phyloP scores from a whole-genome alignment of 2,888 invertebrate genomes.

The Caenorhabditis sp. region DNA sequence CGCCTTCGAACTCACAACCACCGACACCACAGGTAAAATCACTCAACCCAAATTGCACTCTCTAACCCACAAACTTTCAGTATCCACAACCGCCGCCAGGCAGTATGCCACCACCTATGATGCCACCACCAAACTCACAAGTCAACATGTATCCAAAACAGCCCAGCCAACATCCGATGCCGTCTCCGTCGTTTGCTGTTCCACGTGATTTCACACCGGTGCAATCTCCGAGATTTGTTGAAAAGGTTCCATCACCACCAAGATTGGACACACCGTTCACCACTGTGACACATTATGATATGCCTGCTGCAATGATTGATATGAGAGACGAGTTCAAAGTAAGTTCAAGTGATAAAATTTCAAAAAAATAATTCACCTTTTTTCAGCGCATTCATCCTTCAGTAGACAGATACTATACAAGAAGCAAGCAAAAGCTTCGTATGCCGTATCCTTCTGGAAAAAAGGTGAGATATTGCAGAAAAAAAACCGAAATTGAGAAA shows the following conservation, averaged over 20 bases:
- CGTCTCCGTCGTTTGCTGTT: constrained; percentile 28
- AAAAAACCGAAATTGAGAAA: background rate
- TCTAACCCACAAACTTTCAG: background rate
- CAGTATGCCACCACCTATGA: constrained; percentile 1
- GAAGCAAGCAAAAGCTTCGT: constrained; percentile 3
- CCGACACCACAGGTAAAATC: too few relatives aligned
- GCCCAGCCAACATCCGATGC: background rate
- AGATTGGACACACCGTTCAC: constrained; percentile 8
- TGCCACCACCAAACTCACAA: background rate
- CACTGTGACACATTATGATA: constrained; percentile 11
- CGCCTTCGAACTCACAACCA: background rate
- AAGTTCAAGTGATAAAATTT: background rate
- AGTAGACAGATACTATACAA: background rate
- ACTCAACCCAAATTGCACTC: too few relatives aligned
- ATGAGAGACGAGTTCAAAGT: background rate
- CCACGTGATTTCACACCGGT: constrained; percentile 25
- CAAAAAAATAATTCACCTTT: background rate
- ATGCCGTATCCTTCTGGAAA: constrained; percentile 5
- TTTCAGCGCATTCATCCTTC: constrained; percentile 8
- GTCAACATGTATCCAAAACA: background rate
- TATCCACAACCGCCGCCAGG: background rate
- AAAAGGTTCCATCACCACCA: constrained; percentile 6
- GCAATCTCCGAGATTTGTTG: background rate
- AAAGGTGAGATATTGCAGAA: background rate
- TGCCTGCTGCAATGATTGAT: constrained; percentile 1